A percentile compares a stretch with the other conserved stretches of the same genome.
These are phyloP conservation scores for Xiphydria camelus DNA, from an alignment of 2,888 invertebrate genomes.

Conservation along the genomic window DNA sequence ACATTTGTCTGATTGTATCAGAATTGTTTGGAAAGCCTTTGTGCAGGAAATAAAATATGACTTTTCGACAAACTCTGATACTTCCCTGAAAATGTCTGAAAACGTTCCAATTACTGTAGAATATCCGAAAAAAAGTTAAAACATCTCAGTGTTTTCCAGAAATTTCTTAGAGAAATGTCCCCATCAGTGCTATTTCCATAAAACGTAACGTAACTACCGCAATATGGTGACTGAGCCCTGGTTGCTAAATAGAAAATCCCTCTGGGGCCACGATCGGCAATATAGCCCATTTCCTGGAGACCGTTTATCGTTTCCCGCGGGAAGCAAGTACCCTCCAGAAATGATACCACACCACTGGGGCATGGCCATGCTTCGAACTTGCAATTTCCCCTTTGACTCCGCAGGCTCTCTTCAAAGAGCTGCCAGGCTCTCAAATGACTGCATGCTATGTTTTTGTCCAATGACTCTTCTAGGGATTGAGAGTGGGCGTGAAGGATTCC, in stretches of 20 bases:
- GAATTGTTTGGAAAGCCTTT: slow-evolving; percentile 4
- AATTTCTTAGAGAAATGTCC: not conserved
- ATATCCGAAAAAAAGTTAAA: not conserved
- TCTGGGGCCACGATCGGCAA: slow-evolving; percentile 46
- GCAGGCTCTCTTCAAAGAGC: slow-evolving; percentile 61
- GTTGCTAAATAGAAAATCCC: slow-evolving; percentile 64
- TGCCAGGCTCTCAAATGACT: slow-evolving; percentile 64
- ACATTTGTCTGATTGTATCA: no score
- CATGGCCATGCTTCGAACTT: slow-evolving; percentile 63
- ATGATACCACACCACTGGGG: slow-evolving; percentile 59
- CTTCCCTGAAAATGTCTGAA: no score
- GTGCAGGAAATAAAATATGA: slow-evolving; percentile 3
- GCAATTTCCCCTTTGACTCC: slow-evolving; percentile 54
- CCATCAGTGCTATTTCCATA: no score
- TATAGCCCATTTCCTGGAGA: slow-evolving; percentile 51
- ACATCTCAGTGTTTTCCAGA: not conserved
- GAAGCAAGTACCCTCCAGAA: slow-evolving; percentile 62
- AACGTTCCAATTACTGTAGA: not conserved
- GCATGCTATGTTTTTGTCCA: slow-evolving; percentile 62
- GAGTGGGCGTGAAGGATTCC: not conserved
- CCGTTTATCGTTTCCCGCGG: slow-evolving; percentile 51
- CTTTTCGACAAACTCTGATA: not conserved
- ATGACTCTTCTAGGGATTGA: slow-evolving; percentile 55
- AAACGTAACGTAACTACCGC: no score
- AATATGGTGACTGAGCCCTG: slow-evolving; percentile 59